Evolutionary conservation across 2,888 invertebrate genomes (phyloP).

Genomic region (Notodonta ziczac): DNA sequence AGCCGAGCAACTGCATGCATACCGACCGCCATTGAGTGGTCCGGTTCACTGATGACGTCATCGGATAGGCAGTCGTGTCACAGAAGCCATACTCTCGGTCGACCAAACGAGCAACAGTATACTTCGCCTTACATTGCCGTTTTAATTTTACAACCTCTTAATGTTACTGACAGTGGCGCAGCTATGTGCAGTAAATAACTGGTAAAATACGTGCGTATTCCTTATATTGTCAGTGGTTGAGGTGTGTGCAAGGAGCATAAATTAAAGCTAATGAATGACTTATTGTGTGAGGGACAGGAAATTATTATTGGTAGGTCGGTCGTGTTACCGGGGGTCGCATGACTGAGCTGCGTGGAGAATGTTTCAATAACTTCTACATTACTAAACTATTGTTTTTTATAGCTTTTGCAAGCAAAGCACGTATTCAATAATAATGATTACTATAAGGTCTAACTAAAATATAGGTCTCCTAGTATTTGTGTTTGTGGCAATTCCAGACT

Average conservation of each 20-base stretch:
- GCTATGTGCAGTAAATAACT: slow-evolving; percentile 47
- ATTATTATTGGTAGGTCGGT: slow-evolving; percentile 73
- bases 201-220: slow-evolving; percentile 39
- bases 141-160: slow-evolving; percentile 48
- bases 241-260: slow-evolving; percentile 78
- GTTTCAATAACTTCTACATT: slow-evolving; percentile 1
- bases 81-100: slow-evolving; percentile 71
- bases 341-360: slow-evolving; percentile 22
- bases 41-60: slow-evolving; percentile 72
- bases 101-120: slow-evolving; percentile 49
- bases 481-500: too few relatives aligned
- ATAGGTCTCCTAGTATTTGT: too few relatives aligned
- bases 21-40: slow-evolving; percentile 64
- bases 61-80: slow-evolving; percentile 70
- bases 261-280: slow-evolving; percentile 83
- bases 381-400: too few relatives aligned
- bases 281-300: slow-evolving; percentile 80
- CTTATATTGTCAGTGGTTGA: slow-evolving; percentile 57
- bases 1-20: slow-evolving; percentile 42
- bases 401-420: too few relatives aligned
- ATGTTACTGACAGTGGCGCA: slow-evolving; percentile 29
- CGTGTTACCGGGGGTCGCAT: slow-evolving; percentile 61
- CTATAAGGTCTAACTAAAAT: too few relatives aligned
- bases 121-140: slow-evolving; percentile 59
- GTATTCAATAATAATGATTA: too few relatives aligned